Evolutionary conservation across 1,140 invertebrate genomes (phyloP).

Genomic region (Saxidomus purpurata): DNA sequence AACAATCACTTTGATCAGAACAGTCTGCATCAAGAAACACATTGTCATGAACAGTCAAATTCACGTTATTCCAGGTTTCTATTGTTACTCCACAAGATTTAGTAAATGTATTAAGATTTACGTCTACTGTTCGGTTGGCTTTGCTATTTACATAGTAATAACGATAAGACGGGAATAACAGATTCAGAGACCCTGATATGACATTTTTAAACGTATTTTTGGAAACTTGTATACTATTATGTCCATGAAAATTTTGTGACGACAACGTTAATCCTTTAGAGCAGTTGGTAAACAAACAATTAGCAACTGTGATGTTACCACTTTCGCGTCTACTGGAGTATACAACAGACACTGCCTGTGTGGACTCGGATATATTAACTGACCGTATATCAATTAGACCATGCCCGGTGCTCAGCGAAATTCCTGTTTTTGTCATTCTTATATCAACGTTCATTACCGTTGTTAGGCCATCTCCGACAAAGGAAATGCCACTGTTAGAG

Average conservation of each 20-base stretch:
- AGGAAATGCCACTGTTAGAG: too few species aligned
- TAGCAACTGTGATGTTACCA: neutral
- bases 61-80: neutral
- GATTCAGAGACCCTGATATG: neutral
- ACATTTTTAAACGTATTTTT: neutral
- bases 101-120: slow-evolving; percentile 14
- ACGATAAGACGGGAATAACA: neutral
- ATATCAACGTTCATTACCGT: too few species aligned
- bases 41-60: slow-evolving; percentile 1
- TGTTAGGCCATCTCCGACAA: too few species aligned
- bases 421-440: neutral
- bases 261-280: neutral
- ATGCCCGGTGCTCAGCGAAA: neutral
- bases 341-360: neutral
- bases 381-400: neutral
- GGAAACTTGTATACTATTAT: neutral
- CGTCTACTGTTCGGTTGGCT: neutral
- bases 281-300: neutral
- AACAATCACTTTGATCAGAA: neutral
- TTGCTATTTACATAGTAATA: neutral
- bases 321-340: neutral
- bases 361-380: neutral
- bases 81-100: slow-evolving; percentile 16
- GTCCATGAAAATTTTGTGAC: neutral
- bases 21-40: neutral